Percentiles rank a stretch among this genome's conserved stretches.
Evolutionary conservation across 2,113 vertebrate species (phyloP).

Genomic region (Tupaia tana): DNA sequence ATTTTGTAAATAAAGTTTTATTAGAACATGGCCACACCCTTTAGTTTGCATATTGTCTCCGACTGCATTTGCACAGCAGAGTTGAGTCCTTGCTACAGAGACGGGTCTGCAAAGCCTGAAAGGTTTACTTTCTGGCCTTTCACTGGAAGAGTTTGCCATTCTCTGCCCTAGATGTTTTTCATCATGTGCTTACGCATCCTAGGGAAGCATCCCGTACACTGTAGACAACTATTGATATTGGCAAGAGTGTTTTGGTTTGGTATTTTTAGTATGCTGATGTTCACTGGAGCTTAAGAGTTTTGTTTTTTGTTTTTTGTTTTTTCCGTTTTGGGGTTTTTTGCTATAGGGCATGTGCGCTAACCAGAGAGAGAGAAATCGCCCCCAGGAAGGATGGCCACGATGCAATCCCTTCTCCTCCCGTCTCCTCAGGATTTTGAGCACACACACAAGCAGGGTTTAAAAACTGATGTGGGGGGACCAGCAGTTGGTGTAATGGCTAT

Average conservation of each 20-base stretch:
- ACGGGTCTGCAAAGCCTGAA: neutral
- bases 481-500: too few species aligned
- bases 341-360: too few species aligned
- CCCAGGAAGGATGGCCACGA: too few species aligned
- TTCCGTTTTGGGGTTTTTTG: too few species aligned
- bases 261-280: neutral
- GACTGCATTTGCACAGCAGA: neutral
- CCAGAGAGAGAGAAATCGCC: too few species aligned
- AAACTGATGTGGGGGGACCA: too few species aligned
- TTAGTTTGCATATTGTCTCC: neutral
- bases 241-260: neutral
- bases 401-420: too few species aligned
- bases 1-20: slow-evolving; percentile 32
- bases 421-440: too few species aligned
- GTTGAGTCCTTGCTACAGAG: neutral
- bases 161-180: neutral
- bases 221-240: fast-evolving
- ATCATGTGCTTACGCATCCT: neutral
- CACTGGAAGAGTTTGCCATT: fast-evolving
- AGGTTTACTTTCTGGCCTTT: neutral
- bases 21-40: neutral
- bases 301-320: too few species aligned
- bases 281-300: neutral
- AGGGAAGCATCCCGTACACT: neutral
- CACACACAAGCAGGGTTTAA: too few species aligned